Base-by-base conservation (phyloP, 1,140 invertebrate species). In the Drosophila teissieri region DNA sequence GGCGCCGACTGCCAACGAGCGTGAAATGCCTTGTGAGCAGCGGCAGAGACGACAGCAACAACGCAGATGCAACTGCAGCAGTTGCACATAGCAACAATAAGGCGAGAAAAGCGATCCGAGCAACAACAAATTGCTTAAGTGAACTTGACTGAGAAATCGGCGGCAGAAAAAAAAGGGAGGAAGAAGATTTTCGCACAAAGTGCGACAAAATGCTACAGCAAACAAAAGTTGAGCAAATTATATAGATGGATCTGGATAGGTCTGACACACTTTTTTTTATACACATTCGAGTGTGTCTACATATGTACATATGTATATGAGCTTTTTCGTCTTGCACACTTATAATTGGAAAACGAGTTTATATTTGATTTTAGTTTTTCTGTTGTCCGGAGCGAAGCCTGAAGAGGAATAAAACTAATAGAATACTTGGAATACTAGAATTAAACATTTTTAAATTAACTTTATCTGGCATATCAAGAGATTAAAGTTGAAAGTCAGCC, bases 61-160 rank as follows among this genome's bases (percentile, higher is more conserved):
- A 61, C n/a, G 7, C 67, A 65, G 39, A 57, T 58, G 24, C 63
- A 55, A 54, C 45, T 49, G 27, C 48, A 78, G 60, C 57, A 82
- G 78, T 53, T 67, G 72, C 80, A 83, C 81, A 89, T 80, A 70
- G 56, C 60, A 81, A 75, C 79, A 73, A 68, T 52, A 86, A 80
- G 45, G 69, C 77, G 72, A 65, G 57, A 77, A 86, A 78, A 78
- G 19, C 34, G 22, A 37, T 8, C 31, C 56, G 62, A 52, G 64
- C 73, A 80, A 86, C 80, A 73, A 81, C 54, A 89, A 90, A 89
- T 88, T 86, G 79, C 77, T 69, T 54, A 84, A 91, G 80, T 91
- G 88, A 91, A 91, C 88, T 91, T 91, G 88, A 91, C 88, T 91
- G 88, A 76, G 89, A 91, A 91, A 91, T 84, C 72, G 82, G 57